Base-by-base conservation (phyloP, 2,113 vertebrate genomes). In the Cairina moschata region DNA sequence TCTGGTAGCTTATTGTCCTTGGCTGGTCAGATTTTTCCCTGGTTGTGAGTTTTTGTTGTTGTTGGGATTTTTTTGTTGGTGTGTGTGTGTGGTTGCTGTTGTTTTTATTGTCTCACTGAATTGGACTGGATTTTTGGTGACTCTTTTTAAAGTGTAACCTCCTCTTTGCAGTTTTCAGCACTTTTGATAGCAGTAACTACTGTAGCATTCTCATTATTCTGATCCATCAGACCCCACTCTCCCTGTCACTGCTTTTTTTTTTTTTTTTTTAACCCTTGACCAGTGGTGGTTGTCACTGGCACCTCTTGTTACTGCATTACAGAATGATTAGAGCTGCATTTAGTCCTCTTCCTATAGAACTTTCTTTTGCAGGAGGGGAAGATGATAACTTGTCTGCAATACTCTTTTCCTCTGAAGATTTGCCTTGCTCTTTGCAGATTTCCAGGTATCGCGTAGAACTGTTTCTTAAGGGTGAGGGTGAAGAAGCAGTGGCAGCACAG, bases 21-120 rank as follows among this genome's bases (percentile, higher is more conserved):
- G 58, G 42, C n/a, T 66, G 13, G 72, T 91, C 2, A 0, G 9
- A 36, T 66, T 88, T 91, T 66, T 63, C 17, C 8, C 14, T 23
- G 3, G 26, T 42, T 56, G 11, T 63, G 11, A 16, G 9, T 28
- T 55, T 54, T 12, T 1, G 1, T 28, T 46, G 42, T 50, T 18
- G 1, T 58, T 3, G 25, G 23, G 15, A 9, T 34, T 26, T 8
- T 36, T 68, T n/a, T 26, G 25, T 56, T 46, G 12, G 0, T 11
- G 1, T 28, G 46, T 48, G 20, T 48, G 46, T 48, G 20, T 48
- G 46, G 46, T 48, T 48, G 46, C 46, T 38, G 31, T 31, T 17
- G 0, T 63, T 3, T 34, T 32, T 25, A 16, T 71, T 50, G 10
- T 32, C 31, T 78, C 8, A 13, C 23, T 67, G n/a, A 46, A 26